Evolutionary conservation across 2,113 vertebrate species (phyloP).

Genomic region (Pipa parva): DNA sequence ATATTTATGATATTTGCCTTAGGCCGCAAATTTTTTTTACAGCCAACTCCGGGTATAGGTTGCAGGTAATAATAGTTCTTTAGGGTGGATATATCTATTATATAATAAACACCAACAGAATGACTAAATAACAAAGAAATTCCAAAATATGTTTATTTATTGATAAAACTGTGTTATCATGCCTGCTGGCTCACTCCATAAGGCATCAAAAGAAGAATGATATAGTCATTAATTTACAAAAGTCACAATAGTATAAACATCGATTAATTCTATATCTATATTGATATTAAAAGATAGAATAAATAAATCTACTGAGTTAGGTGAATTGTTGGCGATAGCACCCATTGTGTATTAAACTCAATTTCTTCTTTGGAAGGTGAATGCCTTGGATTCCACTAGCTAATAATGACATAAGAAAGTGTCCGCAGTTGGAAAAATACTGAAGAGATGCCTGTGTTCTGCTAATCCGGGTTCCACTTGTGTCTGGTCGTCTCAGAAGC

Average conservation of each 20-base stretch:
- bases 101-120: no score
- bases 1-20: no score
- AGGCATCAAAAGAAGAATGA: conserved; percentile 9
- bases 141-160: conserved; percentile 24
- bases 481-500: conserved; percentile 15
- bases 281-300: conserved; percentile 38
- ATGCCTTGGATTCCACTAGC: conserved; percentile 4
- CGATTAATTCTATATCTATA: conserved; percentile 33
- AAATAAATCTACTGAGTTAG: conserved; percentile 31
- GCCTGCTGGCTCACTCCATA: conserved; percentile 8
- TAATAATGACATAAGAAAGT: not conserved
- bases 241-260: conserved; percentile 18
- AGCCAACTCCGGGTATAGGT: no score
- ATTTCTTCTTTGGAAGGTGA: conserved; percentile 28
- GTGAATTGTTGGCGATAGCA: conserved; percentile 14
- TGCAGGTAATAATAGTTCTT: no score
- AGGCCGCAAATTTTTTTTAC: no score
- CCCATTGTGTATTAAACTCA: conserved; percentile 9
- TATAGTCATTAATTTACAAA: conserved; percentile 20
- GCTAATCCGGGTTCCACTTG: conserved; percentile 3
- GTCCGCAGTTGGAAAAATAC: not conserved
- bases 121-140: not conserved
- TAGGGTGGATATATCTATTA: no score
- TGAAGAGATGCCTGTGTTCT: not conserved
- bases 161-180: conserved; percentile 23